Evolutionary conservation across 2,888 invertebrate species (phyloP), one percentile per base, ranked within the genome.

Genomic region (Sceliomorpha sp.): DNA sequence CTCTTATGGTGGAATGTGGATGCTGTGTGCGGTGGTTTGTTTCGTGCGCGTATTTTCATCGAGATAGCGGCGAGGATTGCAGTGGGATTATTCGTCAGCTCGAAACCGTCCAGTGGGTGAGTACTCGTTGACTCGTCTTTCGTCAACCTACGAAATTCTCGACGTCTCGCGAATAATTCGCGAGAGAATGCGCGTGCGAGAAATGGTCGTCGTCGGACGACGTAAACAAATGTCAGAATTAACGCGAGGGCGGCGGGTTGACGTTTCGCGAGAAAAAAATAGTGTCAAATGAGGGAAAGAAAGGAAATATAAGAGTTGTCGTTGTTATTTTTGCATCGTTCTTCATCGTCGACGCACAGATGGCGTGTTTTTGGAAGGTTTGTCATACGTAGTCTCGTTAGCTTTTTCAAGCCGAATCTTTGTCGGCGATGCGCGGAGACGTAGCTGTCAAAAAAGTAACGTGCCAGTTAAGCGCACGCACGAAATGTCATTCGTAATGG

Each of bases 1-100:
- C 58, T 63, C 53, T 20, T 59, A 69, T 63, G 63, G 63, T 69
- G 69, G 69, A 69, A 67, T 55, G 67, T 59, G 66, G 69, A 69
- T 69, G 69, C 69, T 69, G 69, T 69, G 63, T 44, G 69, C 69
- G 69, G 62, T 63, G 51, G 69, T 69, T 59, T 36, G 59, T 60
- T 63, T 69, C 69, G 69, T 69, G 63, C 59, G 69, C 31, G 48
- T 51, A 55, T 55, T 63, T 63, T 44, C 39, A 42, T 58, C 42
- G 48, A n/a, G 15, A 3, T 53, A 27, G 39, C 26, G 53, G 29
- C 24, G 32, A 48, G 59, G 44, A 53, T 53, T 44, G 48, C 37
- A 36, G 51, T 56, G 62, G 51, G 51, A 9, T 42, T 45, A 34
- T 17, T 42, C 55, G 44, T 17, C 48, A 40, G 29, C 10, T 15